Base-by-base conservation (phyloP, 2,797 vertebrate genomes). In the Threskiornis aethiopicus region DNA sequence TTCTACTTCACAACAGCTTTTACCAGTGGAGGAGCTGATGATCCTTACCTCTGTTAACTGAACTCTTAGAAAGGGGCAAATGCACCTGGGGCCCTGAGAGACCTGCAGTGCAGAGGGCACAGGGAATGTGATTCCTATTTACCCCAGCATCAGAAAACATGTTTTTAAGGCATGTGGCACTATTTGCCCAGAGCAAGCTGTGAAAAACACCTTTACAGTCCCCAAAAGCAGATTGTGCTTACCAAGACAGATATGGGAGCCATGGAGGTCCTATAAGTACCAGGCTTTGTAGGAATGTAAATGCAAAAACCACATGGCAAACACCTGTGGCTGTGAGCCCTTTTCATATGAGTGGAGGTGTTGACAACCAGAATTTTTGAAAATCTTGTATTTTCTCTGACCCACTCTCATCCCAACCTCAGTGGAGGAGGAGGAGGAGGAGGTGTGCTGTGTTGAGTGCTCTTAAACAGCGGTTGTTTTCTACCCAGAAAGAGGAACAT, bases 61-160 rank as follows among this genome's bases (percentile, higher is more conserved):
- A 55, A 39, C 22, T 35, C 47, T 33, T 31, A 22, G 42, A 58
- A 46, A 89, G 44, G 9, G 8, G 9, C 37, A 35, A 71, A 49
- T 15, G 33, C 6, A 59, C 11, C 16, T 18, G 17, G 7, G 18
- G 20, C 16, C 4, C 51, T 61, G 31, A n/a, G 31, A 71, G 22
- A 46, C 8, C 19, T 28, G 15, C 49, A 11, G 52, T 62, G n/a
- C 26, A 14, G 17, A 51, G 25, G 13, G 28, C 28, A 16, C 7
- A 20, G 11, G 37, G 26, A 76, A 28, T 0, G 1, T 0, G 1
- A 37, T 52, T 66, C 72, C n/a, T 69, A 31, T 39, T 79, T 75
- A 55, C 13, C 11, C 16, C 57, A 42, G n/a, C 21, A 37, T 47
- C 16, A 33, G 39, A 46, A 86, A 84, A 61, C 8, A 26, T 31